Base-by-base conservation (phyloP, 2,888 invertebrate genomes). In the Amphipoea lucens region DNA sequence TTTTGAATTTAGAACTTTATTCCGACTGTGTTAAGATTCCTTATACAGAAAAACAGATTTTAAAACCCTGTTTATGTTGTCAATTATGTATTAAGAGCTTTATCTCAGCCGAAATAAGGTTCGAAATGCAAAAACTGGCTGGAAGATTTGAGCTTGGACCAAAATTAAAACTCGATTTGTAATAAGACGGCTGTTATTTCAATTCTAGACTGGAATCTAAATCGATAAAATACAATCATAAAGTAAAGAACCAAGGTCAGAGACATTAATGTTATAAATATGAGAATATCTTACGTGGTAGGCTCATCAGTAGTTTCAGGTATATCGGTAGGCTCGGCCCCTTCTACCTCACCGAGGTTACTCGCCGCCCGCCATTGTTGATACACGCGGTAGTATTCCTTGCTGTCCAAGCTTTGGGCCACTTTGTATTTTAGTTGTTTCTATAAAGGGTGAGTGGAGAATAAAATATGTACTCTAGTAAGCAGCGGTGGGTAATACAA, bases 321-420 rank as follows among this genome's bases (percentile, higher is more conserved):
- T 66, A 95, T 83, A 45, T 96, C 96, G 0, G 95, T 88, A 0
- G 94, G 86, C 60, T 96, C 97, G 0, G 95, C 92, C 23, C 94
- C 94, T 87, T 98, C 98, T 0, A 97, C 97, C 91, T 98, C 98
- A 3, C 97, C 97, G 68, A 97, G 90, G 78, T 95, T 96, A n/a
- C 97, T 97, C 2, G 97, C 96, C 12, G 95, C 95, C 71, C 97
- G 96, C 94, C 98, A 97, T 87, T 97, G 97, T 90, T 98, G 98
- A 88, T 97, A 98, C 88, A 97, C 98, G 86, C 97, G 98, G 92
- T 98, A 99, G 94, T 99, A 99, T 76, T 98, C 98, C 94, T 99
- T 99, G 93, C 99, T 99, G 96, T 99, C 99, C 90, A 98, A 97
- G 93, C 99, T 99, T 78, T 98, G 98, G 0, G 99, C 99, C 76